Evolutionary conservation across 1,140 invertebrate genomes (phyloP).

Genomic region (Drosophila truncata): DNA sequence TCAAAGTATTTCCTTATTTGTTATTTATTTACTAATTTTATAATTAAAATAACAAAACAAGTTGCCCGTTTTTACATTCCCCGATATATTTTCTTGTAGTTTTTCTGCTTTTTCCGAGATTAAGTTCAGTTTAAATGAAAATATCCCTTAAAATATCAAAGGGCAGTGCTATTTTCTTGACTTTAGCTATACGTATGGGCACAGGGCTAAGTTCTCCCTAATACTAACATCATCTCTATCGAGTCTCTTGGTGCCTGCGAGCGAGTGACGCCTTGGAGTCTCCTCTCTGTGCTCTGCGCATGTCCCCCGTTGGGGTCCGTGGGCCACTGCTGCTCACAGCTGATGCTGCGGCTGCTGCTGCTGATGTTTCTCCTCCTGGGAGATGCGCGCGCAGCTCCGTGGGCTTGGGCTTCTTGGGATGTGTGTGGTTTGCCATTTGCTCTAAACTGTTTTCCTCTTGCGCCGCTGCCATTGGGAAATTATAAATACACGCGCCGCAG

Average conservation of each 20-base stretch:
- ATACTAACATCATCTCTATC: conserved; percentile 2
- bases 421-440: conserved; percentile 56
- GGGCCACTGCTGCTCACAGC: conserved; percentile 28
- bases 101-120: background rate
- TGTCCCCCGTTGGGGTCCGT: conserved; percentile 13
- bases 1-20: background rate
- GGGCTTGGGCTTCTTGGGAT: conserved; percentile 14
- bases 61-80: too few relatives aligned
- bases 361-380: conserved; percentile 5
- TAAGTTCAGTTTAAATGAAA: background rate
- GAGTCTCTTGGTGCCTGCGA: background rate
- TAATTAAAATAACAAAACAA: background rate
- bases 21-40: background rate
- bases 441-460: conserved; percentile 31
- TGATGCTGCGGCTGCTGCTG: conserved; percentile 19
- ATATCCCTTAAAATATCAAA: background rate
- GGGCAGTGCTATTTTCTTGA: conserved; percentile 27
- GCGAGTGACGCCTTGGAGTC: conserved; percentile 22
- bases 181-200: conserved; percentile 12
- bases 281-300: conserved; percentile 40
- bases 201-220: conserved; percentile 13
- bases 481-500: conserved; percentile 71
- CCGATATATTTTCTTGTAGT: too few relatives aligned
- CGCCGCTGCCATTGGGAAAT: conserved; percentile 62
- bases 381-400: conserved; percentile 68